A percentile compares a stretch with the other conserved stretches of the same genome.
These are phyloP conservation scores for Cinara cedri DNA, from an alignment of 2,888 invertebrate genomes.

Conservation along the genomic window DNA sequence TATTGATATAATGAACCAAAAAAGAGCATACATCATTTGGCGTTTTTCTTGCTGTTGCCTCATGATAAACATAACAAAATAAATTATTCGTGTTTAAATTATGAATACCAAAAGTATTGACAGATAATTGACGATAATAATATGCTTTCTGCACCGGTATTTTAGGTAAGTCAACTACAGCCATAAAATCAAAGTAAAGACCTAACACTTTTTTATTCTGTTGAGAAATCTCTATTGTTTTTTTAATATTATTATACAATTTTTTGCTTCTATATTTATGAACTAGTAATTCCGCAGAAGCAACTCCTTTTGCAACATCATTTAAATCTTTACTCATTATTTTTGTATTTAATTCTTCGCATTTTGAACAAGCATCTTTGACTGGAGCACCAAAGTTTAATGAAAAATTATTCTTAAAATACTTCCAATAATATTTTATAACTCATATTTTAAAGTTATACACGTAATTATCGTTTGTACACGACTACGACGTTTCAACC, in stretches of 20 bases:
- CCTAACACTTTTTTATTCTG: slow-evolving; percentile 57
- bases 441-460: too few species aligned
- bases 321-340: slow-evolving; percentile 27
- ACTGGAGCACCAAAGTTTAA: slow-evolving; percentile 40
- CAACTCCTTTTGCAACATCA: slow-evolving; percentile 59
- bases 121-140: slow-evolving; percentile 59
- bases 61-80: slow-evolving; percentile 60
- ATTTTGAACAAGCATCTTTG: slow-evolving; percentile 38
- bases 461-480: too few species aligned
- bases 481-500: too few species aligned
- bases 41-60: slow-evolving; percentile 59
- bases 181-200: slow-evolving; percentile 61
- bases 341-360: slow-evolving; percentile 42
- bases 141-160: slow-evolving; percentile 60
- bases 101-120: slow-evolving; percentile 59
- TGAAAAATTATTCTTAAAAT: slow-evolving; percentile 35
- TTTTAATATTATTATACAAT: slow-evolving; percentile 59
- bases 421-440: slow-evolving; percentile 36
- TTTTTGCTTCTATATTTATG: slow-evolving; percentile 60
- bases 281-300: slow-evolving; percentile 59
- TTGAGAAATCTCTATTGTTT: slow-evolving; percentile 58
- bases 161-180: slow-evolving; percentile 60
- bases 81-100: slow-evolving; percentile 59
- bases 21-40: slow-evolving; percentile 58
- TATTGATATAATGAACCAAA: slow-evolving; percentile 38